Conservation (phyloP, 2,888 invertebrate genomes). For the Mimas tiliae region DNA sequence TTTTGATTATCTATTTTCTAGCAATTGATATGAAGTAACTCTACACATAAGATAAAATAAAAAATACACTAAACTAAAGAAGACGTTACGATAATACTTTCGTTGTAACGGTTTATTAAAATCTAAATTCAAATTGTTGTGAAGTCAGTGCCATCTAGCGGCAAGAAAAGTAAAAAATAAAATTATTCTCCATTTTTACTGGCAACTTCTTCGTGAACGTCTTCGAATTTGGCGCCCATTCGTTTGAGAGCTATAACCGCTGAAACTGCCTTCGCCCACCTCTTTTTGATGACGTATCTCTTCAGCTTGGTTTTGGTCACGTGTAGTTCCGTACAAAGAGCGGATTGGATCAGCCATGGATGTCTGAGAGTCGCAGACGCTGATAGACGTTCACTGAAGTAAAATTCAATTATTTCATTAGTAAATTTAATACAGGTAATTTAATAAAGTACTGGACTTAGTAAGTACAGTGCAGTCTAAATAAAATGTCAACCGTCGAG, state of each 20-base stretch:
- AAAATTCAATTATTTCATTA: background rate
- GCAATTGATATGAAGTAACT: background rate
- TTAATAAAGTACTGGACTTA: too few species aligned
- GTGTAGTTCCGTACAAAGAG: slow-evolving; percentile 87
- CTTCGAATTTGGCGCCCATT: slow-evolving; percentile 93
- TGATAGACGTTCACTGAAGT: slow-evolving; percentile 88
- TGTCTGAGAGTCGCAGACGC: slow-evolving; percentile 90
- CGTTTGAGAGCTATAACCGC: slow-evolving; percentile 93
- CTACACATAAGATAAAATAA: background rate
- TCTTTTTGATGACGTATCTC: slow-evolving; percentile 94
- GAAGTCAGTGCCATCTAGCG: background rate
- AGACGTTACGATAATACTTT: slow-evolving; percentile 7
- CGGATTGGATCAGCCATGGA: slow-evolving; percentile 89
- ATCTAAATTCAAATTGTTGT: background rate
- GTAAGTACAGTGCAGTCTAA: too few species aligned
- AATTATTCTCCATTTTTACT: slow-evolving; percentile 44
- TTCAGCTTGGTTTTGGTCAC: slow-evolving; percentile 92
- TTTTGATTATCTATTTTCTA: background rate
- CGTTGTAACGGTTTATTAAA: slow-evolving; percentile 11
- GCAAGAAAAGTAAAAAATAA: background rate
- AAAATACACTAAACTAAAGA: background rate
- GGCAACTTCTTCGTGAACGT: slow-evolving; percentile 52
- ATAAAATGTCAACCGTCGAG: too few species aligned
- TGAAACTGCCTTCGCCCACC: slow-evolving; percentile 96
- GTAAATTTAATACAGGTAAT: background rate